Base-by-base conservation (phyloP, 2,888 invertebrate genomes). In the Charanyca ferruginea region DNA sequence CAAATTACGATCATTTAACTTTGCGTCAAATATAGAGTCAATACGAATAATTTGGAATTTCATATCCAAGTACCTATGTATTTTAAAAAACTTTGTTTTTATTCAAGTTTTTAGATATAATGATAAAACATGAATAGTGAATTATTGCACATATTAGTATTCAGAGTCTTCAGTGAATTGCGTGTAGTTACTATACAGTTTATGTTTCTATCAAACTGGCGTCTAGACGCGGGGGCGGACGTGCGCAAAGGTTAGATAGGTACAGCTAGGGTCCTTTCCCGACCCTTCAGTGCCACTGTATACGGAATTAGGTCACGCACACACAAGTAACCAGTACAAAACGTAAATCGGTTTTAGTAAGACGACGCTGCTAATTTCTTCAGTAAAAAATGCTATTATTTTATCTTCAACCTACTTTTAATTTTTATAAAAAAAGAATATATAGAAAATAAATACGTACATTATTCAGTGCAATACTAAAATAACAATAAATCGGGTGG, bases 221-320 rank as follows among this genome's bases (percentile, higher is more conserved):
- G 91, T 92, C 91, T 92, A 92, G 92, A 92, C 91, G 89, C 89
- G 91, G 88, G 89, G 92, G 92, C 84, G 89, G 90, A 90, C 83
- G 84, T 79, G 75, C 78, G 78, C 86, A 88, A 84, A 85, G 88
- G 86, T 87, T 86, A 84, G 80, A 80, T 79, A 81, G 82, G 74
- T 77, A 80, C 77, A 65, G 55, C 68, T 66, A 73, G 55, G 65
- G 77, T 68, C 78, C 80, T 84, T 84, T 83, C 83, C 83, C 83
- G 83, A 81, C 85, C 83, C 83, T 83, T 79, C 76, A 67, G 78
- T 70, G 78, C 69, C 66, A 66, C 52, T 79, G 79, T 83, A 73
- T 73, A 53, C 79, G 68, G 80, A 87, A 86, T 83, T 86, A 64
- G 87, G 87, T 81, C 85, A 85, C 83, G 69, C 81, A 80, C 71